Base-by-base conservation (phyloP, 2,797 vertebrate genomes). In the Coendou prehensilis region DNA sequence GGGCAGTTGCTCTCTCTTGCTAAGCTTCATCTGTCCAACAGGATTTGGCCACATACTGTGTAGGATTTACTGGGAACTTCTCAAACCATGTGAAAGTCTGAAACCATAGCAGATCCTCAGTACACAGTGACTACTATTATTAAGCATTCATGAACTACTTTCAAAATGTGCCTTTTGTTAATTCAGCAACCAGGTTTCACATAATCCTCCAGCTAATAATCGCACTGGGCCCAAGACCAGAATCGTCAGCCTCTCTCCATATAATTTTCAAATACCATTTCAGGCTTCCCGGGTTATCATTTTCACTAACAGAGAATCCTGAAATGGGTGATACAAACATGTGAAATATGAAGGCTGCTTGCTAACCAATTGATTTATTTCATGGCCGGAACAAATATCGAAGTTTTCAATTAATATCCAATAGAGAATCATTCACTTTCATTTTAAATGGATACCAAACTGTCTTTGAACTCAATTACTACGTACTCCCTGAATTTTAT, bases 321-420 rank as follows among this genome's bases (percentile, higher is more conserved):
- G 26, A 84, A 95, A 30, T 59, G 26, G 11, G 23, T 7, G 83
- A 75, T 33, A 54, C 30, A 54, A 20, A 90, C 37, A 26, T 45
- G 1, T 22, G 17, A 83, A n/a, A 5, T 67, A 33, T 18, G 7
- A 56, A 94, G 37, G 10, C 33, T 75, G 67, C 50, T 23, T 88
- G 37, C 26, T 76, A 71, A 79, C 59, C 47, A 78, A 54, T 79
- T 92, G 57, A 41, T 69, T 80, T 93, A 52, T 67, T 78, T 90
- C 54, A 87, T 56, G 61, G 64, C 67, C 69, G 30, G 10, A 75
- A 69, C 54, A 80, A 91, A 95, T 94, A 79, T 57, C 88, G 71
- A 89, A 82, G n/a, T 80, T 92, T 96, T 96, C 89, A 91, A 79
- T 92, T 93, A 92, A 93, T 81, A 90, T 30, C 89, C 86, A 89